Evolutionary conservation across 2,888 invertebrate genomes (phyloP).

Genomic region (Cephus spinipes): DNA sequence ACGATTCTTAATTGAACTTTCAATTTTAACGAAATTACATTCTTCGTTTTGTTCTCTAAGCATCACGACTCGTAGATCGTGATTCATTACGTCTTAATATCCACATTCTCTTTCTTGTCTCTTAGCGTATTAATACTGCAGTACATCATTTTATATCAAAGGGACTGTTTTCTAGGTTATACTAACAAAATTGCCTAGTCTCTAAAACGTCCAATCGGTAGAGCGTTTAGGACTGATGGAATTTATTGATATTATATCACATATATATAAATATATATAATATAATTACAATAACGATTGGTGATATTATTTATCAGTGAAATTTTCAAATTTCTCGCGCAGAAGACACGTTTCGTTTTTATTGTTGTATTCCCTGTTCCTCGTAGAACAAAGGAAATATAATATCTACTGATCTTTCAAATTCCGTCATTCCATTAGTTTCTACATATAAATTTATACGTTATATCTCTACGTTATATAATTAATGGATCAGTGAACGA

Average conservation of each 20-base stretch:
- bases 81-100: background rate
- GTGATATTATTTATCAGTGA: background rate
- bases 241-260: background rate
- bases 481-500: constrained; percentile 3
- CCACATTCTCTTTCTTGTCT: background rate
- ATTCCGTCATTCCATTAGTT: constrained; percentile 25
- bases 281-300: background rate
- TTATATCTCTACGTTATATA: constrained; percentile 3
- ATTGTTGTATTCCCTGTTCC: background rate
- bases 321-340: background rate
- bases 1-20: background rate
- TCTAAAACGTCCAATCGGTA: background rate
- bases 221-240: background rate
- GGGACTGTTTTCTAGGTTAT: background rate
- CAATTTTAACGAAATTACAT: background rate
- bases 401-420: constrained; percentile 22
- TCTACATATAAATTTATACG: constrained; percentile 9
- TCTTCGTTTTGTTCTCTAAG: background rate
- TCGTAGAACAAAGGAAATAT: background rate
- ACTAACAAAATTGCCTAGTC: background rate
- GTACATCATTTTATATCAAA: constrained; percentile 49
- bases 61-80: background rate
- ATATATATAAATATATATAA: too few species aligned
- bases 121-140: constrained; percentile 62
- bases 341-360: background rate